These are phyloP conservation scores for Fragum fragum DNA, from an alignment of 2,888 invertebrate genomes.

Conservation along the genomic window DNA sequence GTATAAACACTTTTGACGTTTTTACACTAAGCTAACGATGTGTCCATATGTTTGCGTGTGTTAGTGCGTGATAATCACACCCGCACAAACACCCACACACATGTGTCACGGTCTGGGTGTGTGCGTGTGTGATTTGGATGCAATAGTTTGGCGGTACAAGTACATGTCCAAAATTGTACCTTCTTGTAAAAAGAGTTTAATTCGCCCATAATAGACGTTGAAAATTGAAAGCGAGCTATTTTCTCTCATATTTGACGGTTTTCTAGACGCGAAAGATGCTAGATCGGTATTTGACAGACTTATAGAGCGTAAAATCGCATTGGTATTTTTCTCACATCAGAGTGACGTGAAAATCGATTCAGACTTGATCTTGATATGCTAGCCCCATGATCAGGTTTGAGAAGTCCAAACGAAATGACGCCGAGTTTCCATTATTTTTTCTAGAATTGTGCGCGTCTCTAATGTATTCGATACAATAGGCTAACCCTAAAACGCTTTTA, in stretches of 20 bases:
- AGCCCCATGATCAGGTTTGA: conserved; percentile 28
- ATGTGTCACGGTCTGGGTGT: no score
- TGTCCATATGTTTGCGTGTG: no score
- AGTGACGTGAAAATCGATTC: conserved; percentile 50
- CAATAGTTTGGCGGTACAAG: no score
- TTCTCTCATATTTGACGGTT: neutral
- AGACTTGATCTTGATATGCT: conserved; percentile 35
- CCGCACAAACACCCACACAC: no score
- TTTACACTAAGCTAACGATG: no score
- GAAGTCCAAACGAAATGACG: conserved; percentile 15
- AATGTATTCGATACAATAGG: neutral
- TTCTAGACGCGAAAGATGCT: conserved; percentile 8
- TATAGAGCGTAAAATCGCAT: conserved; percentile 50
- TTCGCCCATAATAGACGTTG: neutral
- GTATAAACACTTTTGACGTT: no score
- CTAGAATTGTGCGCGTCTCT: neutral
- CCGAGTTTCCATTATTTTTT: conserved; percentile 22
- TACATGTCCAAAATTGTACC: no score
- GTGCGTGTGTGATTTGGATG: no score
- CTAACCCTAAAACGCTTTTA: conserved; percentile 27
- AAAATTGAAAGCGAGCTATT: conserved; percentile 23
- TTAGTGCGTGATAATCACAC: no score
- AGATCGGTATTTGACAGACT: conserved; percentile 48
- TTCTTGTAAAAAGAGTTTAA: neutral
- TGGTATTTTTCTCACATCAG: conserved; percentile 37